These are phyloP conservation scores for Porites rus DNA, from an alignment of 92 coral and sea anemone genomes.

Conservation along the genomic window DNA sequence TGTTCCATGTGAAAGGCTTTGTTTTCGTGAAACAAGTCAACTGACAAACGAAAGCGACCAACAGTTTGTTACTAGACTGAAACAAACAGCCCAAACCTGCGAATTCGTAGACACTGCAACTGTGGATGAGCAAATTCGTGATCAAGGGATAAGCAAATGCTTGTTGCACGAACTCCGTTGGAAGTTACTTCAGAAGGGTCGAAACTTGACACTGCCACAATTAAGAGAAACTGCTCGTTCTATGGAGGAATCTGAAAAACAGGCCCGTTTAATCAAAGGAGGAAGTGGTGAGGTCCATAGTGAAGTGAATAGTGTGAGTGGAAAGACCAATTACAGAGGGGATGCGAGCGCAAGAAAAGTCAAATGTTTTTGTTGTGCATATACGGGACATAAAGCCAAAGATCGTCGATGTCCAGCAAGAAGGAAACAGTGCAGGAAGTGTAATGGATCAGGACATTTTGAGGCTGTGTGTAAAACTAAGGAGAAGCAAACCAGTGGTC, in stretches of 20 bases:
- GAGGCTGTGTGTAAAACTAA: slow-evolving; percentile 11
- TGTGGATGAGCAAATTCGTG: slow-evolving; percentile 59
- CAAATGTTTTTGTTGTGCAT: background rate
- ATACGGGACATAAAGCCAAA: background rate
- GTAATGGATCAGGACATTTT: slow-evolving; percentile 7
- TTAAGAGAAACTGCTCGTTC: slow-evolving; percentile 32
- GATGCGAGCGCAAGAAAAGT: background rate
- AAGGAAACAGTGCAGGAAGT: slow-evolving; percentile 10
- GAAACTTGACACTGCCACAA: slow-evolving; percentile 37
- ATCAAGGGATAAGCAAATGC: slow-evolving; percentile 49
- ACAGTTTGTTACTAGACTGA: slow-evolving; percentile 11
- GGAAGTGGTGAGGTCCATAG: background rate
- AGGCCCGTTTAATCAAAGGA: slow-evolving; percentile 28
- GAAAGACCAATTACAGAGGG: background rate
- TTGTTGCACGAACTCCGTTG: slow-evolving; percentile 32
- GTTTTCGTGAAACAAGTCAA: no score
- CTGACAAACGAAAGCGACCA: no score
- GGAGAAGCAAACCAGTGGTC: background rate
- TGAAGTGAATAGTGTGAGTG: slow-evolving; percentile 1
- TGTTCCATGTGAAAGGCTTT: background rate
- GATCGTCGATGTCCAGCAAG: background rate
- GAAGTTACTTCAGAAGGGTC: slow-evolving; percentile 54
- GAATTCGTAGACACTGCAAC: slow-evolving; percentile 54
- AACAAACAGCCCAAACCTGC: slow-evolving; percentile 50
- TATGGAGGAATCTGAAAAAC: slow-evolving; percentile 38